Conservation (phyloP, 2,888 invertebrate species). For the Morpho helenor region DNA sequence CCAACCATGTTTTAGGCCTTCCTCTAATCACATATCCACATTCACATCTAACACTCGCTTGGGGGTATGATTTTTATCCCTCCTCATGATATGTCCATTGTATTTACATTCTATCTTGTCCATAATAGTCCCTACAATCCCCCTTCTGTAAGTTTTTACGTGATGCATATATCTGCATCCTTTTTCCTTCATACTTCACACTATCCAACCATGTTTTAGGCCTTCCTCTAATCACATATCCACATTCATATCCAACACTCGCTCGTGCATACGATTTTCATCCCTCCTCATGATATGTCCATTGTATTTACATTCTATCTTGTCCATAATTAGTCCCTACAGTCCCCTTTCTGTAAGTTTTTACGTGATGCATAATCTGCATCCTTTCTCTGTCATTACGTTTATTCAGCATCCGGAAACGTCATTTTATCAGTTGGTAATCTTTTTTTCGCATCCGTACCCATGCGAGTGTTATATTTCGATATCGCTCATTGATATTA, state of each 20-base stretch:
- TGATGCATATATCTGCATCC: slow-evolving; percentile 5
- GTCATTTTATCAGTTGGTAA: slow-evolving; percentile 40
- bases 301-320: neutral
- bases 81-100: no score
- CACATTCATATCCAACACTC: no score
- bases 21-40: no score
- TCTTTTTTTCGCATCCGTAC: slow-evolving; percentile 49
- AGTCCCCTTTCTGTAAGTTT: neutral
- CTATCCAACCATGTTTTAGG: no score
- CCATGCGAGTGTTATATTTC: slow-evolving; percentile 28
- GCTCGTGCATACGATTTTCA: no score
- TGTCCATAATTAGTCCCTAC: neutral
- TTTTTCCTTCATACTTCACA: slow-evolving; percentile 1
- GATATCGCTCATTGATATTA: slow-evolving; percentile 29
- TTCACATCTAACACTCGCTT: no score
- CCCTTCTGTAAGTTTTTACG: neutral
- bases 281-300: no score
- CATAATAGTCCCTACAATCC: neutral
- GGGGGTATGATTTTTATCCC: no score
- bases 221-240: no score
- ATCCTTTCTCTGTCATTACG: slow-evolving; percentile 4
- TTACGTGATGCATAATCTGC: slow-evolving; percentile 2
- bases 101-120: neutral
- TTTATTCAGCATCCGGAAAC: slow-evolving; percentile 36
- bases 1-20: no score